Percentiles rank a stretch among this genome's conserved stretches.
phyloP scores from a whole-genome alignment of 2,797 vertebrate genomes.

The Saxicola maurus region DNA sequence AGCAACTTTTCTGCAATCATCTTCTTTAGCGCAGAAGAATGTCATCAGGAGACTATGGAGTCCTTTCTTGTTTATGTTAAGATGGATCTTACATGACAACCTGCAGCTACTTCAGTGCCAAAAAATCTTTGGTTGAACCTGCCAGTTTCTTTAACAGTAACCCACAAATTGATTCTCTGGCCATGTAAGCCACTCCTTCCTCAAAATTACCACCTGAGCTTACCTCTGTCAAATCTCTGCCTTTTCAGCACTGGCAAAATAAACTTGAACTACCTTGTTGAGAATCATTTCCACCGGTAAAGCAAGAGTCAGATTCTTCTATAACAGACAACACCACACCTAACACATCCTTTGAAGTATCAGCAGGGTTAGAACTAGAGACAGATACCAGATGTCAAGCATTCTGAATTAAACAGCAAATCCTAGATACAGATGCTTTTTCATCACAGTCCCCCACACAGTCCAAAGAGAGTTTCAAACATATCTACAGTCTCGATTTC shows the following conservation, averaged over 20 bases:
- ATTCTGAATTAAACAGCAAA: not conserved
- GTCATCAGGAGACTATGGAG: not conserved
- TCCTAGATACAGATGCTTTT: not conserved
- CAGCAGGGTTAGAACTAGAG: not conserved
- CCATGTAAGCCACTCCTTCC: not conserved
- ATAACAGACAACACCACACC: not conserved
- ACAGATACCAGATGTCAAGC: not conserved
- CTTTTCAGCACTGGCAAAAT: not conserved
- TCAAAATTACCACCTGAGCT: not conserved
- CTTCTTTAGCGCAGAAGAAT: not conserved
- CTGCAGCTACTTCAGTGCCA: not conserved
- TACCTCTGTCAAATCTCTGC: not conserved
- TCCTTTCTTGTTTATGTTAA: not conserved
- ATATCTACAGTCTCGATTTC: not conserved
- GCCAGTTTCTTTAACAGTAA: not conserved
- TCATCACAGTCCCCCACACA: not conserved
- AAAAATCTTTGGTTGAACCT: not conserved
- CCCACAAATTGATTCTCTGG: not conserved
- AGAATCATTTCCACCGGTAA: not conserved
- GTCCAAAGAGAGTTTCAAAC: not conserved
- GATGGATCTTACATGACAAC: not conserved
- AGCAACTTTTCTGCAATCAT: not conserved
- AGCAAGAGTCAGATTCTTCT: not conserved
- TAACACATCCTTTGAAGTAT: not conserved
- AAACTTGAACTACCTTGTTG: not conserved